Percentiles rank a stretch among this genome's conserved stretches.
These are phyloP conservation scores for Drosophila simulans DNA, from an alignment of 1,140 invertebrate species.

Conservation along the genomic window DNA sequence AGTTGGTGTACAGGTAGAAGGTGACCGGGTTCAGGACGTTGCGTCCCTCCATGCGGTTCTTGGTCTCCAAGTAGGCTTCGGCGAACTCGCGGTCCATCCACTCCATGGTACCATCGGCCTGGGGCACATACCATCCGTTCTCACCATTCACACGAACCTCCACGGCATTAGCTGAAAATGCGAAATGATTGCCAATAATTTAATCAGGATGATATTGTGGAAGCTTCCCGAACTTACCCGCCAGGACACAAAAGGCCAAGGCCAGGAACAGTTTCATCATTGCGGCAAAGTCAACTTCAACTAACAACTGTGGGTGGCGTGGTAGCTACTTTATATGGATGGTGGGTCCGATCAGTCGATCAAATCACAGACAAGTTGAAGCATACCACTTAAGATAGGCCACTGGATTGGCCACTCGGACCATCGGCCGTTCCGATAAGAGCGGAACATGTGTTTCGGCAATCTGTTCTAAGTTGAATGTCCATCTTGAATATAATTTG, in stretches of 20 bases:
- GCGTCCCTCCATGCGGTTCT: constrained; percentile 30
- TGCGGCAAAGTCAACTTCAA: constrained; percentile 42
- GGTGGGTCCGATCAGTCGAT: constrained; percentile 17
- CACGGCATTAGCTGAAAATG: constrained; percentile 43
- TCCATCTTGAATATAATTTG: constrained; percentile 39
- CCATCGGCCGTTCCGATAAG: constrained; percentile 27
- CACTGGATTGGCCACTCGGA: constrained; percentile 49
- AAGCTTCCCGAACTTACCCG: constrained; percentile 45
- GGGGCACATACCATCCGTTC: constrained; percentile 73
- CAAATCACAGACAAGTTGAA: constrained; percentile 46
- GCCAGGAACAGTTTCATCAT: constrained; percentile 67
- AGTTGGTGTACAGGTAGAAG: constrained; percentile 76
- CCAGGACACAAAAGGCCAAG: constrained; percentile 55
- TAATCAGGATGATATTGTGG: not conserved
- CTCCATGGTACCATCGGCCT: constrained; percentile 62
- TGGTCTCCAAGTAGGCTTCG: constrained; percentile 54
- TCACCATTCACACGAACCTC: constrained; percentile 64
- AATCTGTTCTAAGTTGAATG: constrained; percentile 23
- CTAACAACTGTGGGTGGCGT: constrained; percentile 26
- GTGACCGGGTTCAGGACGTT: constrained; percentile 62
- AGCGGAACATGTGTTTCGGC: constrained; percentile 37
- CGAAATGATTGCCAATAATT: not conserved
- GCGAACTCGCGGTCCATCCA: constrained; percentile 67
- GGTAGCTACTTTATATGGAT: constrained; percentile 51
- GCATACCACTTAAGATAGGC: constrained; percentile 60